Conservation (phyloP, 1,140 invertebrate genomes). For the Drosophila nigromelanica region DNA sequence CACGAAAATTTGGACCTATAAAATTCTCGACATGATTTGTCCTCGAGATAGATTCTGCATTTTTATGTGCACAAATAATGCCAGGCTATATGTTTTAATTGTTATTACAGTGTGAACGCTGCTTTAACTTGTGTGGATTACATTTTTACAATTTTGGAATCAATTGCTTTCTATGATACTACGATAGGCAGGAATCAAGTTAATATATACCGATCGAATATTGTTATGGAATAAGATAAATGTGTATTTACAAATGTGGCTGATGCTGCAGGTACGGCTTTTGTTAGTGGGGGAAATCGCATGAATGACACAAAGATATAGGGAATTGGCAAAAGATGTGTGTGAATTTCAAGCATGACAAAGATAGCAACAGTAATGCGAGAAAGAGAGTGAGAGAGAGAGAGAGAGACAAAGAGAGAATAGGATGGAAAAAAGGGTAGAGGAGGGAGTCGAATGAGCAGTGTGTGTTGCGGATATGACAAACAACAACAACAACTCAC, state of each 20-base stretch:
- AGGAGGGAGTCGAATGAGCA: slow-evolving; percentile 5
- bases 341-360: slow-evolving; percentile 31
- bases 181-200: neutral
- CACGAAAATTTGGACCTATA: too few relatives aligned
- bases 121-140: too few relatives aligned
- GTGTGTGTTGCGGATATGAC: slow-evolving; percentile 57
- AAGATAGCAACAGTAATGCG: slow-evolving; percentile 34
- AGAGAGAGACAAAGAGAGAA: slow-evolving; percentile 13
- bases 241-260: slow-evolving; percentile 29
- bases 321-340: slow-evolving; percentile 6
- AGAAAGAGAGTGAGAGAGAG: slow-evolving; percentile 21
- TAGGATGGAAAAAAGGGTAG: slow-evolving; percentile 1
- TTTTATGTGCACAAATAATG: too few relatives aligned
- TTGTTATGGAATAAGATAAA: neutral
- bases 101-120: too few relatives aligned
- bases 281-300: slow-evolving; percentile 6
- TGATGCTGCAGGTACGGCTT: slow-evolving; percentile 14
- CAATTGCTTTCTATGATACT: neutral
- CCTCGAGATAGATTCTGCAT: too few relatives aligned
- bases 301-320: neutral
- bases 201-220: neutral
- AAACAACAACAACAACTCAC: slow-evolving; percentile 83
- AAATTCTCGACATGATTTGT: too few relatives aligned
- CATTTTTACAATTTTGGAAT: neutral
- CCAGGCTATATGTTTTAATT: too few relatives aligned